Evolutionary conservation across 1,140 invertebrate species (phyloP).

Genomic region (Cheumatopsyche charites): DNA sequence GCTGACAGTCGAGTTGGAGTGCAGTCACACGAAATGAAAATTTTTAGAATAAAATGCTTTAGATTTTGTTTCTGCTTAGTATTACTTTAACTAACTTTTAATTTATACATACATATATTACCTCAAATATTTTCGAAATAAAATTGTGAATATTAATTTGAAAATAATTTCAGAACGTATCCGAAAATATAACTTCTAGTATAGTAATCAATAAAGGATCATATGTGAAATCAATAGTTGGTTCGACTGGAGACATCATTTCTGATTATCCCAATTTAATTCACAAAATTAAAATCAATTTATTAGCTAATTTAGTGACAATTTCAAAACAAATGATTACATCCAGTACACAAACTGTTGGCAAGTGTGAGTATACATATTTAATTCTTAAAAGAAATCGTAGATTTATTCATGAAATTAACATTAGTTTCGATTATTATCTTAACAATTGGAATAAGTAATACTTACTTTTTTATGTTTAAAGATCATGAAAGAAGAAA

Average conservation of each 20-base stretch:
- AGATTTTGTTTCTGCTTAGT: not conserved
- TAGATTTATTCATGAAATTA: no score
- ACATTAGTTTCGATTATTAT: no score
- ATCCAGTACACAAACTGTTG: slow-evolving; percentile 54
- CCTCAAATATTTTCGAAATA: no score
- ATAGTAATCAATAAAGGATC: slow-evolving; percentile 41
- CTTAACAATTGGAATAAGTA: no score
- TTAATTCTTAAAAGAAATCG: not conserved
- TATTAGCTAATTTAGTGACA: slow-evolving; percentile 60
- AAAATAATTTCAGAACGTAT: slow-evolving; percentile 55
- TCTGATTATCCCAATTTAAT: slow-evolving; percentile 60
- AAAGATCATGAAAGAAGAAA: no score
- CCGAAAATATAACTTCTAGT: slow-evolving; percentile 51
- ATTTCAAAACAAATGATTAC: slow-evolving; percentile 45
- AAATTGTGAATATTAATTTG: no score
- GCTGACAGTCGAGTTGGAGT: no score
- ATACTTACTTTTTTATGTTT: no score
- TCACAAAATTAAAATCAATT: slow-evolving; percentile 59
- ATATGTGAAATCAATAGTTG: slow-evolving; percentile 49
- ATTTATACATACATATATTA: no score
- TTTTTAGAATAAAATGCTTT: not conserved
- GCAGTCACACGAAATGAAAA: no score
- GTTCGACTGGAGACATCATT: slow-evolving; percentile 57
- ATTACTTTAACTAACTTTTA: slow-evolving; percentile 27
- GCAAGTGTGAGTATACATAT: no score